Evolutionary conservation across 1,140 invertebrate species (phyloP).

Genomic region (Batillaria attramentaria): DNA sequence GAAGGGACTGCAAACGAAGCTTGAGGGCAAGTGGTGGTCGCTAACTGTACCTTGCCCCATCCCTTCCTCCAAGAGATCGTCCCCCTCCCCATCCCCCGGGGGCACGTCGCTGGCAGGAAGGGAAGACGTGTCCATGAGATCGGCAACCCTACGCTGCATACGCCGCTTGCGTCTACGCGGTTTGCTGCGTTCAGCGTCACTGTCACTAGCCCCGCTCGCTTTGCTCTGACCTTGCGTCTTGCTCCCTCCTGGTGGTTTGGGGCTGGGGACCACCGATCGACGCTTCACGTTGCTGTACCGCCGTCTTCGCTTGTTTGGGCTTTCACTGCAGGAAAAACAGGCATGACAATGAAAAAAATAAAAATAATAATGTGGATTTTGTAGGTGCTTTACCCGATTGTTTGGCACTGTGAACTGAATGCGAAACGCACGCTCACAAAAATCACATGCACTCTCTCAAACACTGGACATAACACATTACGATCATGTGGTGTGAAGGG

Average conservation of each 20-base stretch:
- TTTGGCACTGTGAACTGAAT: too few species aligned
- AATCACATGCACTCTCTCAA: too few species aligned
- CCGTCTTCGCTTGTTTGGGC: constrained; percentile 14
- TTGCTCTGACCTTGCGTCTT: constrained; percentile 29
- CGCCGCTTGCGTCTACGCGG: constrained; percentile 21
- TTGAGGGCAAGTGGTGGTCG: constrained; percentile 3
- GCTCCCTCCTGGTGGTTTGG: background rate
- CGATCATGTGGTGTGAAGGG: too few species aligned
- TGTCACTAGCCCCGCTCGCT: background rate
- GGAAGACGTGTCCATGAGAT: background rate
- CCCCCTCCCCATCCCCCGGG: constrained; percentile 3
- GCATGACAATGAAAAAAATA: background rate
- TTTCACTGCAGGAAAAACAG: background rate
- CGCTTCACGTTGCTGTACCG: constrained; percentile 19
- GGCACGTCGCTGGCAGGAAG: too few species aligned
- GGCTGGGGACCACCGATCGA: background rate
- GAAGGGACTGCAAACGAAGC: too few species aligned
- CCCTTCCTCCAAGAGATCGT: constrained; percentile 1
- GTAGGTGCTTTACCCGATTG: too few species aligned
- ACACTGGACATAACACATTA: too few species aligned
- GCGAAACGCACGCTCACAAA: too few species aligned
- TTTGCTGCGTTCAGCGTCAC: constrained; percentile 17
- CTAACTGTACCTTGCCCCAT: constrained; percentile 29
- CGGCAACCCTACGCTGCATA: background rate
- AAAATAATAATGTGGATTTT: background rate